Evolutionary conservation across 2,888 invertebrate species (phyloP), one percentile per base, ranked within the genome.

Genomic region (Drosophila hawaiiensis): DNA sequence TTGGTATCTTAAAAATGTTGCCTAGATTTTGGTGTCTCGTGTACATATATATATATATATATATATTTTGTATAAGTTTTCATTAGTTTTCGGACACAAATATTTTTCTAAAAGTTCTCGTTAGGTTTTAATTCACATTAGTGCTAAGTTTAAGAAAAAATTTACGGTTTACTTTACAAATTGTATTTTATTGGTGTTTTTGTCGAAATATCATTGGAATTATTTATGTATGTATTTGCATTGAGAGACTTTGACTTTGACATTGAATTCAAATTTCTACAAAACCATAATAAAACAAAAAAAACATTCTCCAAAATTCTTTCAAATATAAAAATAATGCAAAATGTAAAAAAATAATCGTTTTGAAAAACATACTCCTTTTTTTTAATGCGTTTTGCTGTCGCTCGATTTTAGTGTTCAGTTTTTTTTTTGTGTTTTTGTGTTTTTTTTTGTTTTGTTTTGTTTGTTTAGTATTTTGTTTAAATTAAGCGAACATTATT

Each of bases 401-500:
- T 74, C 59, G 69, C 73, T 78, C 58, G 54, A 29, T 76, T 68
- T 75, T 31, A 62, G 35, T 50, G 55, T 49, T 64, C 28, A 50
- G 50, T 50, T 35, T 35, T 64, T 41, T 67, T 67, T 56, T 41
- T 9, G 9, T 31, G 19, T 37, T 41, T 39, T 66, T 31, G 19
- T 37, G 35, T 39, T 66, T 60, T 25, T 58, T 73, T 12, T 5
- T 5, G 1, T 41, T 62, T 53, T 35, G n/a, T 68, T 62, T 67
- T 58, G 37, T 71, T 63, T 58, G 47, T 35, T 63, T 37, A 33
- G 47, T 63, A 41, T 61, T 64, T 53, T 61, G 37, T 67, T 83
- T 72, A 75, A 81, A 80, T 91, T 91, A 88, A 82, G 81, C 84
- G 86, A 87, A 89, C 91, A 91, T 91, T 87, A 90, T 91, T 87